Base-by-base conservation (phyloP, 2,888 invertebrate species). In the Pandemis corylana region DNA sequence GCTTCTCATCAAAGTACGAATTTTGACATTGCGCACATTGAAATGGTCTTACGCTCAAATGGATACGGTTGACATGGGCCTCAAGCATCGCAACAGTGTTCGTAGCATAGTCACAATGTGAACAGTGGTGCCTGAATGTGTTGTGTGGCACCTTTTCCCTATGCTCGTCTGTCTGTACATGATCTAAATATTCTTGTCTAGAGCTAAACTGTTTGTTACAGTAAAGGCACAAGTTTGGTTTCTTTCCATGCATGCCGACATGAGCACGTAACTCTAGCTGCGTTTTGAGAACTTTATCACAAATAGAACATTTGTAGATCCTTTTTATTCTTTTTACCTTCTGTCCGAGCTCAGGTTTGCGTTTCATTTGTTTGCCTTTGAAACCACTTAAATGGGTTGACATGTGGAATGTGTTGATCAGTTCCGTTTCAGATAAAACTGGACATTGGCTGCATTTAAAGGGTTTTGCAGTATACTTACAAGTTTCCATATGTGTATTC, bases 191-290 rank as follows among this genome's bases (percentile, higher is more conserved):
- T 15, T 71, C 67, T 13, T 75, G 44, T 44, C 70, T 70, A 12
- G 75, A 71, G 46, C 20, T 53, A 7, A 62, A 75, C 15, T 70
- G 71, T 62, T 71, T 75, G 44, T 75, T 75, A 7, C 75, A 75
- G 15, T 71, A 75, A 6, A 70, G 10, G 56, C 75, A 75, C 15
- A 67, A 13, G n/a, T 75, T 75, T 5, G 75, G 75, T 28, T 75
- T 75, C 67, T 67, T 75, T 28, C 61, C 66, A 49, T 75, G 75
- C 46, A 44, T 67, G 13, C 46, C 62, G n/a, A 75, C 46, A 42
- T 75, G 75, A 7, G 56, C 13, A 9, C 70, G 66, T 13, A 70
- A 46, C 44, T 75, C 46, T n/a, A 42, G 7, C 13, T 67, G 66
- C 0, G 66, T 67, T 28, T 67, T 75, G 10, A 75, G 13, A 10